Base-by-base conservation (phyloP, 2,888 invertebrate species). In the Cabera pusaria region DNA sequence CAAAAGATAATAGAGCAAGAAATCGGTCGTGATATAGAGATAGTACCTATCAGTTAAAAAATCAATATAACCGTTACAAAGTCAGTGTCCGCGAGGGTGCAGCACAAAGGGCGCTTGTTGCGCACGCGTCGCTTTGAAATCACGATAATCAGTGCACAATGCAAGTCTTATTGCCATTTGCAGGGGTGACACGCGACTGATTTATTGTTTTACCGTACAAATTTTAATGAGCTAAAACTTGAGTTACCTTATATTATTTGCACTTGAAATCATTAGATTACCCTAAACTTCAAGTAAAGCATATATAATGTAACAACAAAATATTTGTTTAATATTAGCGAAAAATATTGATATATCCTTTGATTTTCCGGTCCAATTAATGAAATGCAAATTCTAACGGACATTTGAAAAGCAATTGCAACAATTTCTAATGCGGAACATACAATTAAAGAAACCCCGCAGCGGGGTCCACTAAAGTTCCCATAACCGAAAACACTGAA, bases 31-130 rank as follows among this genome's bases (percentile, higher is more conserved):
- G 36, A 26, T 37, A 28, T 40, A 54, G 68, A 61, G 63, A 65
- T 62, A 72, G 60, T 77, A n/a, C n/a, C n/a, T n/a, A 84, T 72
- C 87, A 80, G 88, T 88, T 86, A 82, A 79, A 87, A 88, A 87
- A 88, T 88, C 88, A 81, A 88, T 88, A 87, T 65, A 70, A 65
- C 87, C 84, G 87, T 87, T 87, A 71, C 47, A 52, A 49, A 69
- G 70, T 67, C 70, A 71, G 66, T 77, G 77, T 79, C 77, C 67
- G 82, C 70, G 83, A 83, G 87, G 85, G 87, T 76, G 84, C 67
- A 35, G 43, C 45, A 69, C 67, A 74, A 75, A 77, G 78, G 81
- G 79, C 69, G 74, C 51, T 49, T 53, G 55, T 52, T 54, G 68
- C 72, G 79, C 81, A 75, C 82, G 81, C 79, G 80, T 62, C 63